Evolutionary conservation across 1,140 invertebrate species (phyloP), one percentile per base, ranked within the genome.

Genomic region (Drosophila bipectinata): DNA sequence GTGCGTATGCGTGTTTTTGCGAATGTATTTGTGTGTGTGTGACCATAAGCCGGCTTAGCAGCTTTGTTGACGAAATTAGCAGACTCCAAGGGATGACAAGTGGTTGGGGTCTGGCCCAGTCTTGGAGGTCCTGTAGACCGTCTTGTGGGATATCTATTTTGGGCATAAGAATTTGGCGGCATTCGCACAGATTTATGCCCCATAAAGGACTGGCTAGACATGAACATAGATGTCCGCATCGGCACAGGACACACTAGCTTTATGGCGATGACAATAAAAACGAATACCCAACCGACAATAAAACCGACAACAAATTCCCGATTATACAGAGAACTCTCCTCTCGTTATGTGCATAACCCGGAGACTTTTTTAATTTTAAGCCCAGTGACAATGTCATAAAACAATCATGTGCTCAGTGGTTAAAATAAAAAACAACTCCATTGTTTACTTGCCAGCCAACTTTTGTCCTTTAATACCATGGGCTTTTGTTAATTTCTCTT

Each of bases 171-270:
- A 73, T 72, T 60, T 47, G 69, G 47, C 48, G 71, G 71, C 78
- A 66, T 78, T 84, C 61, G 63, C 60, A 51, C 74, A 68, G 82
- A 85, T 87, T 85, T 85, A 87, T 87, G 71, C 47, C 61, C 74
- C 48, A 87, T 87, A 87, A 81, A 85, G 71, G 47, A 56, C 57
- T 44, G 67, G 78, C 81, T 79, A 84, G 76, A 83, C 80, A 52
- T 49, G 47, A 49, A 37, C 54, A 69, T 57, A 44, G 51, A 51
- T 61, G 49, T 37, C 57, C 37, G 59, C 30, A 55, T 55, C 56
- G 62, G 52, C 14, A 37, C 15, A 48, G 32, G 15, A 54, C 44
- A 58, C 39, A 76, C 44, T 53, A 30, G 9, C 71, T 87, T 85
- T 75, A 87, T 87, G 74, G 55, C 34, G 39, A 30, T 64, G 34